Percentiles rank a stretch among this genome's conserved stretches.
These are phyloP conservation scores for Lacanobia wlatinum DNA, from an alignment of 2,888 invertebrate genomes.

Conservation along the genomic window DNA sequence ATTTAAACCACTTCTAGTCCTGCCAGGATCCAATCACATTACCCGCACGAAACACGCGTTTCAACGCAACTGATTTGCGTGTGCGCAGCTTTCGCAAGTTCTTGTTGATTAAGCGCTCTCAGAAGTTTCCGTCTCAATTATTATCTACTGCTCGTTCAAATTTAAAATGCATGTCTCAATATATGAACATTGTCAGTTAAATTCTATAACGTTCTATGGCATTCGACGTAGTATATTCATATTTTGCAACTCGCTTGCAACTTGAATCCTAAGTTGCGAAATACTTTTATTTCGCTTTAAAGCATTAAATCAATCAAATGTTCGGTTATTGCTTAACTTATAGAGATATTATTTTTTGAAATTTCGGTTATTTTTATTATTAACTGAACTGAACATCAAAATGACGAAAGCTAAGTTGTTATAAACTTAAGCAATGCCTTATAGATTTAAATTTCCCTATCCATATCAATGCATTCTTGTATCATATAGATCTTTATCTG, in stretches of 20 bases:
- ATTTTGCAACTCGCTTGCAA: slow-evolving; percentile 53
- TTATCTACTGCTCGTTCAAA: slow-evolving; percentile 39
- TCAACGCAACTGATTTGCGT: slow-evolving; percentile 39
- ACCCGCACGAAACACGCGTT: slow-evolving; percentile 10
- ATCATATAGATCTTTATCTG: neutral
- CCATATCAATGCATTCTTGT: neutral
- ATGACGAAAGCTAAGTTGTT: slow-evolving; percentile 2
- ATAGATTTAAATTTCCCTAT: neutral
- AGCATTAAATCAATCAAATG: slow-evolving; percentile 34
- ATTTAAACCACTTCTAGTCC: slow-evolving; percentile 5
- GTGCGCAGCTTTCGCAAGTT: slow-evolving; percentile 51
- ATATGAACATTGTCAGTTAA: slow-evolving; percentile 22
- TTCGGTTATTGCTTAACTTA: slow-evolving; percentile 22
- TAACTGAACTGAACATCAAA: neutral
- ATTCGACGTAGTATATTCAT: slow-evolving; percentile 29
- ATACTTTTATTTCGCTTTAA: slow-evolving; percentile 29
- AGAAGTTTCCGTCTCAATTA: slow-evolving; percentile 54
- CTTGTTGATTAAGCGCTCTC: slow-evolving; percentile 46
- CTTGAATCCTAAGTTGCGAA: slow-evolving; percentile 36
- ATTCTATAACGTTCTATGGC: slow-evolving; percentile 39
- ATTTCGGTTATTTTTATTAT: neutral
- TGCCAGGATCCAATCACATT: slow-evolving; percentile 24
- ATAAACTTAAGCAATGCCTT: neutral
- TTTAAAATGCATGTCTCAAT: slow-evolving; percentile 53
- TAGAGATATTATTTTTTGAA: neutral